Conservation (phyloP, 1,140 invertebrate species). For the Vollenhovia emeryi region DNA sequence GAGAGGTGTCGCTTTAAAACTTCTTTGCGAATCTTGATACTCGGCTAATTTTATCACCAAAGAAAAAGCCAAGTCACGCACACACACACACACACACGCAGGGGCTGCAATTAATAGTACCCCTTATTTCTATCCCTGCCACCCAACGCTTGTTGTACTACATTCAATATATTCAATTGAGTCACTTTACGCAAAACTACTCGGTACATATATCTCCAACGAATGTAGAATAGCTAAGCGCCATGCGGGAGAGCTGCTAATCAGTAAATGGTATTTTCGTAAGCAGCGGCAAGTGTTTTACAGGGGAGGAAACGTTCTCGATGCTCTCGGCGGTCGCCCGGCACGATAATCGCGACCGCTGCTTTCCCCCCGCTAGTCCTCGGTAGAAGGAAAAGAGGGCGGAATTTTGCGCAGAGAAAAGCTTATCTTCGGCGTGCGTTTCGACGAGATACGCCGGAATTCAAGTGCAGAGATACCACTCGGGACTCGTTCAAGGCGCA, state of each 20-base stretch:
- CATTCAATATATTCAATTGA: not conserved
- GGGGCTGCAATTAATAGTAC: too few relatives aligned
- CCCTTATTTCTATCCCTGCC: not conserved
- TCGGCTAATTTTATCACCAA: not conserved
- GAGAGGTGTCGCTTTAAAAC: not conserved
- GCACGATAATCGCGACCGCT: not conserved
- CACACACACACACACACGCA: not conserved
- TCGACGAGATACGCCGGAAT: slow-evolving; percentile 51
- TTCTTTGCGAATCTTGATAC: not conserved
- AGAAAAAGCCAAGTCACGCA: not conserved
- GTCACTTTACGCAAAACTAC: slow-evolving; percentile 43
- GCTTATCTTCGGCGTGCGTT: slow-evolving; percentile 49
- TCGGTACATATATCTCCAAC: slow-evolving; percentile 35
- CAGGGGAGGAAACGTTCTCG: not conserved
- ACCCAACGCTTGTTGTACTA: not conserved
- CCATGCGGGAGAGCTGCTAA: slow-evolving; percentile 71
- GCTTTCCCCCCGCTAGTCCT: not conserved
- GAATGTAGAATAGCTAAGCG: slow-evolving; percentile 68
- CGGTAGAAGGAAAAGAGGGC: slow-evolving; percentile 7
- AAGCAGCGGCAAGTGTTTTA: slow-evolving; percentile 11
- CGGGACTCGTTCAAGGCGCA: slow-evolving; percentile 42
- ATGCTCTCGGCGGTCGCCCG: not conserved
- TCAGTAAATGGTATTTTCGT: slow-evolving; percentile 5
- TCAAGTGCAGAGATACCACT: slow-evolving; percentile 43
- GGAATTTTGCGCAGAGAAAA: not conserved